Evolutionary conservation across 2,113 vertebrate genomes (phyloP).

Genomic region (Sardina pilchardus): DNA sequence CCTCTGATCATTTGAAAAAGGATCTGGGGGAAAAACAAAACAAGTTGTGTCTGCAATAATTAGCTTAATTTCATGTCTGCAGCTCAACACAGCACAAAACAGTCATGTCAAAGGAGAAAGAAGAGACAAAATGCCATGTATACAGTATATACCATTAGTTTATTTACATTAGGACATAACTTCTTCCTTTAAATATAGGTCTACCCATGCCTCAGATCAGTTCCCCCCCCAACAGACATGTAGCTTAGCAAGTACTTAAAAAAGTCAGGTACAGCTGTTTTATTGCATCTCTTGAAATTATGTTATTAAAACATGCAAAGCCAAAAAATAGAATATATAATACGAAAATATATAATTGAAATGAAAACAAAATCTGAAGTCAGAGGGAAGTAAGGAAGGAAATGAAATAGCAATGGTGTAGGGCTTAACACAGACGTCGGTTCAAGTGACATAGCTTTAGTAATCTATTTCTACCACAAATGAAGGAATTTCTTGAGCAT

Average conservation of each 20-base stretch:
- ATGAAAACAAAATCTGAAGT: slow-evolving; percentile 43
- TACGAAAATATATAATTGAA: slow-evolving; percentile 62
- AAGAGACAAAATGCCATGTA: neutral
- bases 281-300: slow-evolving; percentile 53
- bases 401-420: neutral
- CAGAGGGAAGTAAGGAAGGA: neutral
- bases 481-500: neutral
- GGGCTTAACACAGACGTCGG: neutral
- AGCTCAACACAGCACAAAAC: neutral
- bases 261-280: slow-evolving; percentile 39
- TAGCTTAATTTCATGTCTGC: too few relatives aligned
- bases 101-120: neutral
- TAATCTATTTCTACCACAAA: neutral
- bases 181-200: slow-evolving; percentile 39
- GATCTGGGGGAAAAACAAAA: too few relatives aligned
- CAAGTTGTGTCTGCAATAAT: too few relatives aligned
- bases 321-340: slow-evolving; percentile 48
- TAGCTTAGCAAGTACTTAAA: slow-evolving; percentile 48
- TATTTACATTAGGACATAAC: slow-evolving; percentile 46
- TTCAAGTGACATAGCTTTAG: slow-evolving; percentile 6
- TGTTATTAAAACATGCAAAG: slow-evolving; percentile 59
- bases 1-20: too few relatives aligned
- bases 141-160: slow-evolving; percentile 32
- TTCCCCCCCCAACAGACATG: slow-evolving; percentile 20
- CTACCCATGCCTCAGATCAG: slow-evolving; percentile 27